Base-by-base conservation (phyloP, 2,797 vertebrate species). In the Paedocypris micromegethes region DNA sequence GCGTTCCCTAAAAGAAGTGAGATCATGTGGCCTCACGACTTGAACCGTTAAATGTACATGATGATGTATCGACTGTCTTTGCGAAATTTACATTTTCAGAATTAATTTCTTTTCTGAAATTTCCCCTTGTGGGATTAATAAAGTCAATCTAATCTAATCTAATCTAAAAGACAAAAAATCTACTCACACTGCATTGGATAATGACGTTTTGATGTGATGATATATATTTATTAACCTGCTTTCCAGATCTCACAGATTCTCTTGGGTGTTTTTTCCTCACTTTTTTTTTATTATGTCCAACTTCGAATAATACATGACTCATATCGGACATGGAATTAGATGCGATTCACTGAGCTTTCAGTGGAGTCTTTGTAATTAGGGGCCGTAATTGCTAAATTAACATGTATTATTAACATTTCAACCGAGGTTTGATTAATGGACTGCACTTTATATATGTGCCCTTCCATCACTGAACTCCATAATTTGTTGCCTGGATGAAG, bases 351-450 rank as follows among this genome's bases (percentile, higher is more conserved):
- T 53, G 48, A 40, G 51, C 56, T 74, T 65, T 48, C 65, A 61
- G 59, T 65, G 49, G 66, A 51, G 23, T 50, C 23, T 49, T 55
- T 68, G 54, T 47, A 63, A 73, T 71, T 71, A 72, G 59, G 55
- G 23, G 45, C 39, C 41, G 51, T 48, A 74, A 72, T 73, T 78
- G 65, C 64, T 59, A 68, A 71, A 75, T 72, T 68, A 74, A 60
- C 71, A 76, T 66, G 68, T 58, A 72, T 66, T 71, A 75, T 74
- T 74, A 73, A 73, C 53, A 57, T 59, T 81, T 83, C 81, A 56
- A 77, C 75, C 77, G 73, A 78, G 72, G 78, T 83, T 83, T 90
- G 81, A 86, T 87, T 84, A 85, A 86, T 83, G 82, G 77, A 82
- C 81, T 81, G 74, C 68, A 80, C 75, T 83, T 83, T 80, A 68